Evolutionary conservation across 2,113 vertebrate species (phyloP).

Genomic region (Corythoichthys haematopterus): DNA sequence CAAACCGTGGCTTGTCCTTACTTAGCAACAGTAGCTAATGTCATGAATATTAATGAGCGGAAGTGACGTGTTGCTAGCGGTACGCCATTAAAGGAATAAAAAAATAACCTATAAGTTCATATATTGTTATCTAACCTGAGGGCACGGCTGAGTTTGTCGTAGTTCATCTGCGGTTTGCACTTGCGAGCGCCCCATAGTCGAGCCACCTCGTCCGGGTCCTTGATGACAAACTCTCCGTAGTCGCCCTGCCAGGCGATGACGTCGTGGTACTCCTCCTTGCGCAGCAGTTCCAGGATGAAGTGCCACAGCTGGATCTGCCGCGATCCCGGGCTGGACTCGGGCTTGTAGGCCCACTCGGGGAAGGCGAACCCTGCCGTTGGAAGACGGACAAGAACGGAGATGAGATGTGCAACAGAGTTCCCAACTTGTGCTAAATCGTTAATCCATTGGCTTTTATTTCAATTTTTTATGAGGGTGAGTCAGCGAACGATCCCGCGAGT

Average conservation of each 20-base stretch:
- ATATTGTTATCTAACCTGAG: conserved; percentile 64
- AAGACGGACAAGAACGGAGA: background rate
- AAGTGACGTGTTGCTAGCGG: too few relatives aligned
- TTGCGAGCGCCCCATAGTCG: conserved; percentile 86
- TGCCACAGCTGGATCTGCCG: conserved; percentile 93
- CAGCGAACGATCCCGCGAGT: background rate
- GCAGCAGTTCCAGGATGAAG: conserved; percentile 86
- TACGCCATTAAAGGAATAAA: too few relatives aligned
- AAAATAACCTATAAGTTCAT: too few relatives aligned
- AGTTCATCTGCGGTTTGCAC: conserved; percentile 92
- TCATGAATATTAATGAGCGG: too few relatives aligned
- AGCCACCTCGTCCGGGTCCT: conserved; percentile 84
- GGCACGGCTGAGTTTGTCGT: conserved; percentile 84
- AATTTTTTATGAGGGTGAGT: background rate
- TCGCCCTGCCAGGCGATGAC: conserved; percentile 94
- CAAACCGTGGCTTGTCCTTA: too few relatives aligned
- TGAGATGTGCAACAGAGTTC: background rate
- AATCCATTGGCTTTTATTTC: background rate
- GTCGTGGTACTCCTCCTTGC: conserved; percentile 85
- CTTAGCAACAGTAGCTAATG: too few relatives aligned
- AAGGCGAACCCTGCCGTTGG: conserved; percentile 79
- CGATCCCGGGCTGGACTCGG: conserved; percentile 85
- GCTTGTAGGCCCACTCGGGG: conserved; percentile 90
- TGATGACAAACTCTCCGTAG: conserved; percentile 91
- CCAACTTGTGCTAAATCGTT: background rate